phyloP scores from a whole-genome alignment of 1,140 invertebrate species.

The Babylonia areolata region DNA sequence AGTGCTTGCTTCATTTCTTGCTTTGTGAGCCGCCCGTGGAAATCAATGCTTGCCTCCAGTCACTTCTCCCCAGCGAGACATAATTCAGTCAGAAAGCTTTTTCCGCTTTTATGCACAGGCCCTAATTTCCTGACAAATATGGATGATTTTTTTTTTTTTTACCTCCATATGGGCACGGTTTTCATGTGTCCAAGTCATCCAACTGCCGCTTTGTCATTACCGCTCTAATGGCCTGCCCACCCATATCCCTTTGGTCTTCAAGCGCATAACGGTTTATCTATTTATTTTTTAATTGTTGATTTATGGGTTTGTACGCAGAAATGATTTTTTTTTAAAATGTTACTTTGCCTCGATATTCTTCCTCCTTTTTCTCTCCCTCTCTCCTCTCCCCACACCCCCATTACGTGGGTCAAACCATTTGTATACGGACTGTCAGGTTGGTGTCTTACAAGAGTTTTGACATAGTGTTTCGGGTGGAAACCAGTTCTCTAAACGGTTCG shows the following conservation, averaged over 20 bases:
- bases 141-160: slow-evolving; percentile 5
- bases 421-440: too few relatives aligned
- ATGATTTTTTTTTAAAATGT: too few relatives aligned
- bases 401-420: too few relatives aligned
- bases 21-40: slow-evolving; percentile 5
- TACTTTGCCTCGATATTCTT: too few relatives aligned
- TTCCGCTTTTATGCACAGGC: slow-evolving; percentile 18
- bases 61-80: slow-evolving; percentile 5
- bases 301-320: too few relatives aligned
- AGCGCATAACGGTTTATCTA: too few relatives aligned
- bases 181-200: not conserved
- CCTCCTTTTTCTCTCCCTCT: too few relatives aligned
- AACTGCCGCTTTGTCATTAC: slow-evolving; percentile 8
- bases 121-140: slow-evolving; percentile 32
- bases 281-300: too few relatives aligned
- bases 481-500: too few relatives aligned
- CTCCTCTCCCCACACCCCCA: too few relatives aligned
- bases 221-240: not conserved
- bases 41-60: slow-evolving; percentile 23
- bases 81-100: slow-evolving; percentile 28
- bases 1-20: slow-evolving; percentile 26
- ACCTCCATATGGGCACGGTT: not conserved
- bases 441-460: too few relatives aligned
- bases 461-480: too few relatives aligned
- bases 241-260: not conserved